Base-by-base conservation (phyloP, 37 sponge, comb jelly and placozoan genomes). In the Aplysina aerophoba region DNA sequence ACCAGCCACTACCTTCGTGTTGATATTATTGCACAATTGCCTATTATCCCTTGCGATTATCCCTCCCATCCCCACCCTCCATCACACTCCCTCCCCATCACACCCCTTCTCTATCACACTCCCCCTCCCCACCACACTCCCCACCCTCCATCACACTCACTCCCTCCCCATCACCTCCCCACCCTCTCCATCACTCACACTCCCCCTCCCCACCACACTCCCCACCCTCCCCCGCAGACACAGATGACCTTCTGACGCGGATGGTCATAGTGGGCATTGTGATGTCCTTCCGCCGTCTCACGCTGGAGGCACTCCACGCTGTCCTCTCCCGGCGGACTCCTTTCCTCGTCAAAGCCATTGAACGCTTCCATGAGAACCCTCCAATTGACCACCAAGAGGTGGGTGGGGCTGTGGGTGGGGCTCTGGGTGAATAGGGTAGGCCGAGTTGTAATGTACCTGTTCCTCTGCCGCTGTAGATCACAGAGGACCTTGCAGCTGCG, bases 401-500 rank as follows among this genome's bases (percentile, higher is more conserved):
- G 73, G 31, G 73, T 71, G n/a, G 28, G 28, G 34, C 20, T 71
- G 34, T 1, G n/a, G 20, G 31, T 81, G 58, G 12, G 19, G 28
- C 72, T 27, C 72, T 71, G n/a, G 2, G 27, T 8, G 5, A 62
- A 62, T 2, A 8, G 50, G 50, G 3, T 3, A 11, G 50, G 50
- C 3, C 6, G 50, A 8, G 50, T 44, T 44, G 50, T 8, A 44
- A 11, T 44, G 3, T 8, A 44, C 6, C 8, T 44, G 3, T 71
- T 8, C 31, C 30, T 79, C 56, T 8, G 4, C 50, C 27, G 13
- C 39, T 20, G 4, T 25, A 95, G 90, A 62, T 92, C 14, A 87
- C 92, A 28, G 91, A 97, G 67, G 96, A 94, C 38, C 94, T 96
- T 85, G 99, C 99, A 1, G 84, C 91, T 33, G 95, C 93, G 59